Evolutionary conservation across 2,797 vertebrate genomes (phyloP).

Genomic region (Balearica regulorum): DNA sequence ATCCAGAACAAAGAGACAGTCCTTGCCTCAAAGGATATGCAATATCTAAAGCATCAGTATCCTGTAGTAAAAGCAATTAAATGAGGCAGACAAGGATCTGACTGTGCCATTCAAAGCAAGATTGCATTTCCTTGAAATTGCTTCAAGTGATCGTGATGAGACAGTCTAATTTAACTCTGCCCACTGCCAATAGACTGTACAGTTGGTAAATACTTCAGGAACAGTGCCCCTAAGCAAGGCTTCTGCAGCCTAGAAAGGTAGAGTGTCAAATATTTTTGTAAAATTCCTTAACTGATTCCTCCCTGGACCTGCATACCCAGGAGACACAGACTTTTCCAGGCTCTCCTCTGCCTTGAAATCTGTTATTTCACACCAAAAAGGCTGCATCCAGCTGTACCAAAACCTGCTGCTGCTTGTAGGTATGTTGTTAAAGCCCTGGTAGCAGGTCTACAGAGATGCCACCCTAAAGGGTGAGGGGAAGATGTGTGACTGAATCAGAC

Average conservation of each 20-base stretch:
- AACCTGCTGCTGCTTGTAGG: neutral
- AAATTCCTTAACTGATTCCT: neutral
- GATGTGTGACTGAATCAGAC: accelerated
- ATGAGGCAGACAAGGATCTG: constrained; percentile 50
- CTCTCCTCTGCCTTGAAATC: neutral
- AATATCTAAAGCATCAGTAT: constrained; percentile 37
- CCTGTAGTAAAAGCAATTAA: constrained; percentile 49
- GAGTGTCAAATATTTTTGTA: neutral
- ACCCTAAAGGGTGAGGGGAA: neutral
- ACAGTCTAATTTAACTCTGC: neutral
- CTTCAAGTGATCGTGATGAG: neutral
- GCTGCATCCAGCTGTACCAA: neutral
- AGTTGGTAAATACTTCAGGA: neutral
- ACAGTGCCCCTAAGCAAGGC: neutral
- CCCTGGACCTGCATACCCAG: neutral
- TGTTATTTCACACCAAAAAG: neutral
- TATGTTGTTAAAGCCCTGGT: neutral
- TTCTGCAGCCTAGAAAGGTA: neutral
- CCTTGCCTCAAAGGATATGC: neutral
- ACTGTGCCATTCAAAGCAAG: neutral
- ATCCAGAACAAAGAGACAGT: constrained; percentile 5
- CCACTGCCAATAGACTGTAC: neutral
- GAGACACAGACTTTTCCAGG: neutral
- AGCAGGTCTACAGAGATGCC: neutral
- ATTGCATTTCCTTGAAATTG: neutral